phyloP scores from a whole-genome alignment of 1,140 invertebrate genomes.

The Sinella curviseta region DNA sequence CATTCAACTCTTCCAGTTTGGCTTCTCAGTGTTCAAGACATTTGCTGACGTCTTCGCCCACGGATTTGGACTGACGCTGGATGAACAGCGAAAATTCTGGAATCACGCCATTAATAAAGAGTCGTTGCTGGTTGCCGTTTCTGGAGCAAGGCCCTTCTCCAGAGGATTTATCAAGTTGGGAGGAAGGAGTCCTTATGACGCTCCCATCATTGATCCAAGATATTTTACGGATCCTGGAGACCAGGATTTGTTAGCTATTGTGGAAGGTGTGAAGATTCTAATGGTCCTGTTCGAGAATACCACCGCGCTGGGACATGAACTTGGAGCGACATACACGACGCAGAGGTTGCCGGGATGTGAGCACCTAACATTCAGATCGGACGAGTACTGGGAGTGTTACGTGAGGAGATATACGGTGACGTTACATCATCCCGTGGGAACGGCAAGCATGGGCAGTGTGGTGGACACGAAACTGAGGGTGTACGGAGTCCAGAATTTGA shows the following conservation, averaged over 20 bases:
- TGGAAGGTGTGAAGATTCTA: neutral
- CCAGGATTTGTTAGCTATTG: neutral
- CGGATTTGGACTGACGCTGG: neutral
- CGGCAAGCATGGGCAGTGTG: conserved; percentile 50
- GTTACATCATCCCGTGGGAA: conserved; percentile 19
- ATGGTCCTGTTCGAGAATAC: neutral
- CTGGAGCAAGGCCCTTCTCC: conserved; percentile 13
- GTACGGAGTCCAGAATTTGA: conserved; percentile 55
- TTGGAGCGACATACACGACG: neutral
- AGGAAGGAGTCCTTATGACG: conserved; percentile 9
- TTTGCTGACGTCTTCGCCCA: neutral
- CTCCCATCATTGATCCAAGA: neutral
- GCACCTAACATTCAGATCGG: neutral
- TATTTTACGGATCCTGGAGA: conserved; percentile 11
- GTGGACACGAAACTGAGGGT: conserved; percentile 59
- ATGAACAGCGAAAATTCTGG: conserved; percentile 4
- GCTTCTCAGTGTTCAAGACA: conserved; percentile 3
- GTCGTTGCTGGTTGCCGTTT: neutral
- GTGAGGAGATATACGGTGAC: conserved; percentile 18
- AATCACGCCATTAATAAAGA: neutral
- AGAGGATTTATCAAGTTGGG: neutral
- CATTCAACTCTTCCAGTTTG: conserved; percentile 16
- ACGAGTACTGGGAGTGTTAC: conserved; percentile 17
- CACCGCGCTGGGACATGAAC: conserved; percentile 4
- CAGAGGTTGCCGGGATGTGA: neutral